Base-by-base conservation (phyloP, 1,140 invertebrate genomes). In the Anthonomus grandis region DNA sequence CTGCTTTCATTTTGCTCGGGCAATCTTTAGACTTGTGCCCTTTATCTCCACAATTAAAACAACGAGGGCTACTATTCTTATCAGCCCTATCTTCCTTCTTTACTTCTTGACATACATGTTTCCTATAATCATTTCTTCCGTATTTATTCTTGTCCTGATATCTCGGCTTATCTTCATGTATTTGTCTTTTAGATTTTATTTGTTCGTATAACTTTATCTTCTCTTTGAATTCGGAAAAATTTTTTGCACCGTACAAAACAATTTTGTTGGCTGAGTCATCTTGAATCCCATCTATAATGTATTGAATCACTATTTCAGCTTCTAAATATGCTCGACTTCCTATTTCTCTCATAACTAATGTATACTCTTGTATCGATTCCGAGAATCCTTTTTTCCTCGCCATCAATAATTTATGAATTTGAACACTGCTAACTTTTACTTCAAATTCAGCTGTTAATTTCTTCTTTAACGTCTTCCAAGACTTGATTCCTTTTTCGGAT, bases 341-440 rank as follows among this genome's bases (percentile, higher is more conserved):
- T 18, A 70, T 69, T 51, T 68, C 57, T 19, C 60, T 39, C 65
- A 68, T 68, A 6, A 50, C 46, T 42, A 68, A 61, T 4, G 48
- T 21, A 46, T 68, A 69, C 21, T 60, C 57, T 57, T 64, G 60
- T 27, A 60, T 59, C 13, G 44, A 19, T 36, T 55, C 41, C 2
- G 4, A 0, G 3, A 9, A 3, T 38, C 13, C 22, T 38, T 50
- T 36, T 9, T 22, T 50, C 23, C 12, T 19, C 15, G 31, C 9
- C 42, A 55, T 55, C 2, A 55, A 15, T 4, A 44, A 21, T 13
- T 53, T 53, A 44, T 53, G 39, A 44, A 44, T 18, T 25, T 44
- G 38, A 10, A 31, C 15, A 36, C 27, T 55, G 23, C 41, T 55
- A 3, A 55, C 42, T 36, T 23, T 47, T 1, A 34, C 15, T 4